phyloP scores from a whole-genome alignment of 2,797 vertebrate genomes.

The Dendrocincla fuliginosa region DNA sequence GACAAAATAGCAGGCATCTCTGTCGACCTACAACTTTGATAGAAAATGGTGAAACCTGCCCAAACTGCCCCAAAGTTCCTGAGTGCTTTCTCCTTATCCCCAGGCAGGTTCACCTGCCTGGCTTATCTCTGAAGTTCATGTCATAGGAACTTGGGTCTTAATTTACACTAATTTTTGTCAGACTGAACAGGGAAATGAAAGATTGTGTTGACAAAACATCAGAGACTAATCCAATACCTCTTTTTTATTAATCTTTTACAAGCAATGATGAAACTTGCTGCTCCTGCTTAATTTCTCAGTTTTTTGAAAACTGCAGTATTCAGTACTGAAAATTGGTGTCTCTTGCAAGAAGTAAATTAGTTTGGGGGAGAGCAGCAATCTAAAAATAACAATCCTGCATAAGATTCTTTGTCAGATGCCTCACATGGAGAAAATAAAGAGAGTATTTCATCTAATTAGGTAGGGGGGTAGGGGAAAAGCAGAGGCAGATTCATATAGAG shows the following conservation, averaged over 20 bases:
- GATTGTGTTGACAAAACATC: not conserved
- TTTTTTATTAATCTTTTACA: not conserved
- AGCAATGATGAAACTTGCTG: not conserved
- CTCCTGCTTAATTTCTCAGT: not conserved
- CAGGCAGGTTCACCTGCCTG: fast-evolving
- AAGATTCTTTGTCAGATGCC: not conserved
- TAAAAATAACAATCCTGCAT: not conserved
- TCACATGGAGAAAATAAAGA: not conserved
- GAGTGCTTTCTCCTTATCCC: not conserved
- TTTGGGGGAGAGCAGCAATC: not conserved
- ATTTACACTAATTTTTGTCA: not conserved
- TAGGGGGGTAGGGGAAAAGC: not conserved
- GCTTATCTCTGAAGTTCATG: not conserved
- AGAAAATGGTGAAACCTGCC: not conserved
- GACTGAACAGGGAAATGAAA: not conserved
- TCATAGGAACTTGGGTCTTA: not conserved
- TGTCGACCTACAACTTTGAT: not conserved
- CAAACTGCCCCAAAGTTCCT: not conserved
- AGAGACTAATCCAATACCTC: not conserved
- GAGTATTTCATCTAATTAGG: not conserved
- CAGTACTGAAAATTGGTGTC: not conserved
- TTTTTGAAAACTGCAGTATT: not conserved
- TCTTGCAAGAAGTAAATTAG: not conserved
- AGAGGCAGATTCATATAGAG: not conserved
- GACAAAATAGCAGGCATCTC: not conserved